Base-by-base conservation (phyloP, 1,140 invertebrate species). In the Drosophila sp. region DNA sequence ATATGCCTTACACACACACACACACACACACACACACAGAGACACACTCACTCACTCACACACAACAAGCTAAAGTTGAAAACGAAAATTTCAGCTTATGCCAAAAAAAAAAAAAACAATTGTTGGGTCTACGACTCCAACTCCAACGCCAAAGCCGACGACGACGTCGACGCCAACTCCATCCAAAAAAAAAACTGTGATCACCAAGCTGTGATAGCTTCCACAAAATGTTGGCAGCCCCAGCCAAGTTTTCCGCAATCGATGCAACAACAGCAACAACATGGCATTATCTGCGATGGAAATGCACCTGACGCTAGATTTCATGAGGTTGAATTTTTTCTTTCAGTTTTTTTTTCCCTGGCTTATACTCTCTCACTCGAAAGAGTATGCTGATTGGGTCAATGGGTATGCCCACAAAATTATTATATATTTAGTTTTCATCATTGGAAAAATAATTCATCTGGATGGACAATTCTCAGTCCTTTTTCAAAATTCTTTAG, bases 291-390 rank as follows among this genome's bases (percentile, higher is more conserved):
- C 90, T 82, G 82, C 90, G 90, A 91, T 91, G 86, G 86, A 91
- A 91, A 91, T 91, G 90, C 90, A 91, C 90, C 90, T 91, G 90
- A 91, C 90, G 90, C 90, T 90, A 75, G 72, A 67, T 89, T 80
- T 87, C 76, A 85, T 71, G 86, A 78, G 61, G 67, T 66, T 69
- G 55, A 40, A 50, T 60, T 65, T 41, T 58, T 44, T 67, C 67
- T 65, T 70, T 70, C 57, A 33, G 5, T 38, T 38, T 38, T 38
- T 38, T 27, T 25, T 27, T 27, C 17, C 5, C 23, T 47, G 17
- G 17, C 23, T 23, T 50, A 50, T 27, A 50, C 44, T 3, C 44
- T 50, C 4, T 27, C 3, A 2, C 7, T 2, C 25, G 10, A 23
- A 25, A 27, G 44, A 8, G 44, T 27, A 50, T 10, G 8, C 7